Percentiles rank a stretch among this genome's conserved stretches.
phyloP scores from a whole-genome alignment of 2,113 vertebrate genomes.

The Morone chrysops region DNA sequence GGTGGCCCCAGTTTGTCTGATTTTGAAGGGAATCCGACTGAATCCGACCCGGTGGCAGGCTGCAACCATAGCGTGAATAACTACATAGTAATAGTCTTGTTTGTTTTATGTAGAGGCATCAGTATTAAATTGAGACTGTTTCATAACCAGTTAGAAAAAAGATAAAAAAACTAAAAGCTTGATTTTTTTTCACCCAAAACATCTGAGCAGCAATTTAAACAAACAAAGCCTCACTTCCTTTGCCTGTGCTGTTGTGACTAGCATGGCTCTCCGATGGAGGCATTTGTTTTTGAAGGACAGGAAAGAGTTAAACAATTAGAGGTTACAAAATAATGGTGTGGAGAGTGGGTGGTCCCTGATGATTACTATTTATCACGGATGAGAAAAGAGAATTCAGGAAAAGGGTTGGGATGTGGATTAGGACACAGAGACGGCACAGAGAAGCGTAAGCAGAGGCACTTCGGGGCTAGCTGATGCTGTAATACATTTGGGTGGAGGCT shows the following conservation, averaged over 20 bases:
- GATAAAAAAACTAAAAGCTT: conserved; percentile 4
- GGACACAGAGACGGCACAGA: conserved; percentile 14
- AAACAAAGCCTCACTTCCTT: conserved; percentile 54
- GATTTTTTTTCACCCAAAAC: conserved; percentile 28
- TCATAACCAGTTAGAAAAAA: neutral
- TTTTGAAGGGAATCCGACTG: no score
- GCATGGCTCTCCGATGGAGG: conserved; percentile 5
- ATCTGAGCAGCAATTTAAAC: neutral
- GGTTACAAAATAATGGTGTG: conserved; percentile 64
- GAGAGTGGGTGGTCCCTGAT: conserved; percentile 68
- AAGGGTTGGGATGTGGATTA: conserved; percentile 61
- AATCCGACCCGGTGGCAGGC: no score
- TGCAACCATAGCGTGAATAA: no score
- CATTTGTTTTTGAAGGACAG: conserved; percentile 73
- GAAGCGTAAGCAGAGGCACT: conserved; percentile 4
- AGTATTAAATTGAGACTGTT: no score
- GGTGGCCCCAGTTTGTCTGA: no score
- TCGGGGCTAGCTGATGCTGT: conserved; percentile 19
- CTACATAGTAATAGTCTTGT: no score
- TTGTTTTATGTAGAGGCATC: no score
- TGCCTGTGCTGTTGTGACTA: conserved; percentile 45
- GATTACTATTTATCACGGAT: conserved; percentile 71
- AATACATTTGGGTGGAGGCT: conserved; percentile 69
- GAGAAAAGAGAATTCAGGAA: conserved; percentile 67
- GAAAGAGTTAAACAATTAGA: conserved; percentile 81